Base-by-base conservation (phyloP, 2,797 vertebrate genomes). In the Sphenopsis melanotis region DNA sequence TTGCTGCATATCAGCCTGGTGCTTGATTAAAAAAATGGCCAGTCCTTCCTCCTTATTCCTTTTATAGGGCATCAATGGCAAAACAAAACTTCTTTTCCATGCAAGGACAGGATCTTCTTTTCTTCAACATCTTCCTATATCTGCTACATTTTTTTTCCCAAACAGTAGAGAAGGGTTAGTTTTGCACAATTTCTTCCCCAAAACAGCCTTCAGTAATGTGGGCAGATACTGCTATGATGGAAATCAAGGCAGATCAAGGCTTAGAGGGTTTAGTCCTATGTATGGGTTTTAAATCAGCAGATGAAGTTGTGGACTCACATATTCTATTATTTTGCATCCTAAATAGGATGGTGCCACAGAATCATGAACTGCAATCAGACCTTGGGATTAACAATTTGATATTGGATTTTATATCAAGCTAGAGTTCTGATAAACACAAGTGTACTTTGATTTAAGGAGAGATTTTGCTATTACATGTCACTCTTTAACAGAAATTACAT, bases 1-100 rank as follows among this genome's bases (percentile, higher is more conserved):
- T 7, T 29, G 13, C 24, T 71, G 30, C 9, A 1, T 12, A 19
- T 32, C 21, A 41, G 17, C 19, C 52, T 46, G 16, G 3, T 15
- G 1, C 44, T 60, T 53, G n/a, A 46, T 9, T 34, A n/a, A 56
- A 20, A 6, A 46, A 56, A 26, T 12, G 29, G 11, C 7, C 36
- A 17, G 13, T 69, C 10, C 3, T 66, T 83, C 29, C 7, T 56
- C 24, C 10, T 18, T 30, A 12, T 32, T 36, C 8, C 5, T 78
- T 32, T 64, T 39, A 22, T 3, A 23, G 0, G 3, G 1, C 34
- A 22, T 19, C 2, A 5, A 0, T 55, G 30, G 21, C 14, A 70
- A 87, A 84, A 61, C 4, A 56, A 63, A 49, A 15, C 21, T n/a
- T 49, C 2, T 11, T 66, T 68, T 71, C 37, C 60, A 9, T 61